Conservation (phyloP, 2,888 invertebrate species). For the Argyresthia goedartella region DNA sequence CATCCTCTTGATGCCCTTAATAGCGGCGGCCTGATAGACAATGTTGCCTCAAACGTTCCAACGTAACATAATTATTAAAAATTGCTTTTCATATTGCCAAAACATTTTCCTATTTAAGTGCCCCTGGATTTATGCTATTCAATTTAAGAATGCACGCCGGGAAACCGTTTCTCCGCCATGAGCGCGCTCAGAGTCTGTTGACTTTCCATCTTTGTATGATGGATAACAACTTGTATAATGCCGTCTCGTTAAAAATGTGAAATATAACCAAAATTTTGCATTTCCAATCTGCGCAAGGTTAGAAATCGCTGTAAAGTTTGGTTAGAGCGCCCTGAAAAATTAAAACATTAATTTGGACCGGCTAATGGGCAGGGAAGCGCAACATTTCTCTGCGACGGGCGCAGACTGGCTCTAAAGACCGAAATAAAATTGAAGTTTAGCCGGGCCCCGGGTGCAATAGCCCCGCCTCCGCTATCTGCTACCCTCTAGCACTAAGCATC, state of each 20-base stretch:
- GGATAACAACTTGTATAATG: not conserved
- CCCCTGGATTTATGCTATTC: not conserved
- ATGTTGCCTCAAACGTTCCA: conserved; percentile 30
- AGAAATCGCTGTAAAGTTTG: conserved; percentile 16
- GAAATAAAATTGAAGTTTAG: conserved; percentile 49
- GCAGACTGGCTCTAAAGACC: conserved; percentile 16
- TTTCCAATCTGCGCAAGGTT: conserved; percentile 8
- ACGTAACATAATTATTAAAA: conserved; percentile 65
- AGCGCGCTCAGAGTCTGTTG: not conserved
- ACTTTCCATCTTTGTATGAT: not conserved
- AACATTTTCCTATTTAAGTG: conserved; percentile 33
- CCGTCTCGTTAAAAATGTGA: conserved; percentile 3
- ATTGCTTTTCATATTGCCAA: conserved; percentile 54
- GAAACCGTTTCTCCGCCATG: not conserved
- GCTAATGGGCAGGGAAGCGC: conserved; percentile 42
- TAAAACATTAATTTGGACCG: conserved; percentile 40
- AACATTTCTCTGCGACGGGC: conserved; percentile 24
- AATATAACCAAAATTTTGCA: not conserved
- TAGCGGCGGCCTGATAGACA: conserved; percentile 50
- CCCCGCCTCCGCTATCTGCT: conserved; percentile 15
- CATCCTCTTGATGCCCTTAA: conserved; percentile 53
- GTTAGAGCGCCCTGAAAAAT: conserved; percentile 31
- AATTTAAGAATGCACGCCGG: not conserved
- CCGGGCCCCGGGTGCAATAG: conserved; percentile 16
- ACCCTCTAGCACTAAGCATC: conserved; percentile 25